Base-by-base conservation (phyloP, 2,797 vertebrate species). In the Anniella stebbinsi region DNA sequence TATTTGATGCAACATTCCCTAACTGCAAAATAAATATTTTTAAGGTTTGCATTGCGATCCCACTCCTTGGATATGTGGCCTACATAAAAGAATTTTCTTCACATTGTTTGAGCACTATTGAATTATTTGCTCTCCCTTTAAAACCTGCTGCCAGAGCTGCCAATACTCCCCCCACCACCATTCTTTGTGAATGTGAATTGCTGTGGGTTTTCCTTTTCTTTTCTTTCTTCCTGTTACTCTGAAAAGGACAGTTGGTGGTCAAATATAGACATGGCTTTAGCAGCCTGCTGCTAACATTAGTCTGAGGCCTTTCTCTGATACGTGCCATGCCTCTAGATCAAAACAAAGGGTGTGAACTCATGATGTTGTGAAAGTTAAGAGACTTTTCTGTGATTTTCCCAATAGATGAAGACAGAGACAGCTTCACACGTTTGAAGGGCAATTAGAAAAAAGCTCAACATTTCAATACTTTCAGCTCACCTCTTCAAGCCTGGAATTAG, bases 21-120 rank as follows among this genome's bases (percentile, higher is more conserved):
- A 88, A 89, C 25, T 80, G 9, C 12, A 91, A 94, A 94, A 92
- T 91, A 92, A 91, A 81, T 91, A 63, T 91, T 95, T 57, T 87
- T 86, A 60, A 94, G 85, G 86, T 93, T 86, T 87, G 30, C 83
- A 48, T 70, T 89, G 73, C 5, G 2, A 87, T 94, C 67, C n/a
- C 36, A 1, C 30, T 92, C 60, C 83, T 82, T 57, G 48, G 36
- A 33, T 69, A 82, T 85, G 13, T 48, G 23, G 0, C 21, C 88
- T 86, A 80, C 9, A 91, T 85, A 88, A 91, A 88, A 93, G 10
- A 18, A 0, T 23, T 45, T 51, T 23, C 72, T 15, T 90, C 21
- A 80, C 82, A 75, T 91, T 4, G 1, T 54, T 92, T 93, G n/a
- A 73, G 54, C 83, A 38, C 67, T 92, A 48, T 70, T 91, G 86